Evolutionary conservation across 1,140 invertebrate species (phyloP), one percentile per base, ranked within the genome.

Genomic region (Eumeta japonica): DNA sequence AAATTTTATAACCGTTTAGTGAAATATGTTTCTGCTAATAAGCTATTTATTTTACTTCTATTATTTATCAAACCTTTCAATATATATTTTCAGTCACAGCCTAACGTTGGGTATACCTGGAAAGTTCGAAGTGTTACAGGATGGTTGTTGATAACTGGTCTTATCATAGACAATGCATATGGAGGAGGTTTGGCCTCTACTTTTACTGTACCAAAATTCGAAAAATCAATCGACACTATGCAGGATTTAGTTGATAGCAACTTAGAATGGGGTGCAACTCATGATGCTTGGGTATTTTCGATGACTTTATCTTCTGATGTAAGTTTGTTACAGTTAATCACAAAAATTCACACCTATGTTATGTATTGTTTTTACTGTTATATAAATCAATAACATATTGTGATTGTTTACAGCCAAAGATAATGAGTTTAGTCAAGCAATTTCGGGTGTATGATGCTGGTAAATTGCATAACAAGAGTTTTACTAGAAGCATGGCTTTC

Each of bases 251-350:
- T 75, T 2, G 66, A 75, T 16, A 72, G 64, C 38, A 53, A 63
- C n/a, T 40, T 79, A 29, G 57, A 63, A 29, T 81, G 79, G 79
- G 77, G 76, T 10, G 79, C 79, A 3, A 80, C 77, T 0, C 78
- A 80, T 36, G 76, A 79, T 37, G 78, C 79, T 18, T 81, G 79
- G 78, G 66, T 76, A 41, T 80, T 77, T 52, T 80, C 79, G 2
- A 52, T 81, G 5, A 48, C 65, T 10, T 41, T 59, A 4, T 72
- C 78, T 3, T 54, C 61, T 35, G 76, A 78, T 50, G 74, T 76
- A 53, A 36, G 35, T 20, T 3, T 33, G 10, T 16, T 12, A 16
- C 20, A 24, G n/a, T 24, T 24, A 24, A 24, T 24, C 5, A 24
- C n/a, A n/a, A n/a, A n/a, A n/a, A n/a, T n/a, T n/a, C n/a, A n/a